Evolutionary conservation across 2,797 vertebrate genomes (phyloP).

Genomic region (Coracias cyanogaster): DNA sequence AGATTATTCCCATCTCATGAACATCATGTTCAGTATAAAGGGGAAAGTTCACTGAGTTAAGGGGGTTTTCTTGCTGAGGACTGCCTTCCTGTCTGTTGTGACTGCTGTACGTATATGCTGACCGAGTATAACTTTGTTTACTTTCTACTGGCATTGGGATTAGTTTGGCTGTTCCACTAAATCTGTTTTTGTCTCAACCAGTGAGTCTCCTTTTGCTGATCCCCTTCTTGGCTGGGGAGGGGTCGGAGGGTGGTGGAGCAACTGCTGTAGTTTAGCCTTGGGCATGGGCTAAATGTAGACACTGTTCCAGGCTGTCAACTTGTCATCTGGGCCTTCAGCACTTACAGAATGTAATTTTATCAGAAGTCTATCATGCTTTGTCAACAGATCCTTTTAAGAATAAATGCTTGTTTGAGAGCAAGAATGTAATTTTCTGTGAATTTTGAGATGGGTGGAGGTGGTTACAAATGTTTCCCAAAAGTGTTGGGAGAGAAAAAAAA

Average conservation of each 20-base stretch:
- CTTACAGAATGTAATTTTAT: not conserved
- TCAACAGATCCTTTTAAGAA: not conserved
- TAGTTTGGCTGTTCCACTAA: not conserved
- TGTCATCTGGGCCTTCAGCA: not conserved
- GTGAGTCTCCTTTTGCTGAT: not conserved
- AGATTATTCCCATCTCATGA: no score
- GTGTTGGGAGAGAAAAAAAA: not conserved
- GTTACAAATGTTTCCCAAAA: not conserved
- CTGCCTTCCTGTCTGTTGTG: not conserved
- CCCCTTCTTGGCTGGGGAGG: not conserved
- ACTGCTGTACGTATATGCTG: not conserved
- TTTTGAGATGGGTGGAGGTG: not conserved
- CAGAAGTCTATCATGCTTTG: not conserved
- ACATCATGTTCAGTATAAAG: not conserved
- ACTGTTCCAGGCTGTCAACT: not conserved
- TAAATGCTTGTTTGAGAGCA: not conserved
- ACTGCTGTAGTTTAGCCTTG: not conserved
- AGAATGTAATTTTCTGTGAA: not conserved
- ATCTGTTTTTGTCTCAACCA: not conserved
- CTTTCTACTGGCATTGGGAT: not conserved
- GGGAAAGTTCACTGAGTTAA: not conserved
- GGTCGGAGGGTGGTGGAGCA: no score
- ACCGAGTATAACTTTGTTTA: not conserved
- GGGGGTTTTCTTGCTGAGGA: no score
- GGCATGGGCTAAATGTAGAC: not conserved